Conservation (phyloP, 2,888 invertebrate species). For the Acrocyrtus sp. region DNA sequence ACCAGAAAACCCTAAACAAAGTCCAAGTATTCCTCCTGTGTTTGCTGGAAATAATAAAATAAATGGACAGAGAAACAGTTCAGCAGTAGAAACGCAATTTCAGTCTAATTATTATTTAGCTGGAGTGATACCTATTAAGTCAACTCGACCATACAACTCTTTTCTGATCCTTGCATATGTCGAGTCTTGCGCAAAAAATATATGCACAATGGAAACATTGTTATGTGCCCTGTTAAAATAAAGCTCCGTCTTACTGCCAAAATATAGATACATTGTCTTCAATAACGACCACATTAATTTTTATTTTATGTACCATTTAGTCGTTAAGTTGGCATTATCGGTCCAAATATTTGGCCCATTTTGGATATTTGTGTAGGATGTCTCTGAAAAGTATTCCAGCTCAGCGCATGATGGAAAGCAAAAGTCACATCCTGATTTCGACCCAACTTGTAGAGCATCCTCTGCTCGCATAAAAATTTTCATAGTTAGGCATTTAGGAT, state of each 20-base stretch:
- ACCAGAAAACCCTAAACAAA: constrained; percentile 54
- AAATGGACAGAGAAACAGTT: not conserved
- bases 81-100: not conserved
- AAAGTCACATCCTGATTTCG: constrained; percentile 38
- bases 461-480: no score
- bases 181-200: constrained; percentile 56
- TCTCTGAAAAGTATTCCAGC: constrained; percentile 52
- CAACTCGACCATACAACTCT: constrained; percentile 56
- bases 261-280: not conserved
- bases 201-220: constrained; percentile 59
- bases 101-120: no score
- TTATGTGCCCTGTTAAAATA: constrained; percentile 45
- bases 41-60: constrained; percentile 38
- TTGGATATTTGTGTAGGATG: constrained; percentile 47
- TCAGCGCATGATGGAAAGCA: constrained; percentile 54
- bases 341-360: constrained; percentile 42
- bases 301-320: constrained; percentile 32
- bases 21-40: constrained; percentile 52
- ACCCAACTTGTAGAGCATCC: constrained; percentile 36
- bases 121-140: constrained; percentile 59
- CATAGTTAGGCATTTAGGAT: no score
- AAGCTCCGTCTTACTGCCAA: not conserved
- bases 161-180: constrained; percentile 58
- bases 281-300: not conserved
- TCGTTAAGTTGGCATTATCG: constrained; percentile 43